These are phyloP conservation scores for Pipistrellus nathusii DNA, from an alignment of 2,797 vertebrate species.

Conservation along the genomic window DNA sequence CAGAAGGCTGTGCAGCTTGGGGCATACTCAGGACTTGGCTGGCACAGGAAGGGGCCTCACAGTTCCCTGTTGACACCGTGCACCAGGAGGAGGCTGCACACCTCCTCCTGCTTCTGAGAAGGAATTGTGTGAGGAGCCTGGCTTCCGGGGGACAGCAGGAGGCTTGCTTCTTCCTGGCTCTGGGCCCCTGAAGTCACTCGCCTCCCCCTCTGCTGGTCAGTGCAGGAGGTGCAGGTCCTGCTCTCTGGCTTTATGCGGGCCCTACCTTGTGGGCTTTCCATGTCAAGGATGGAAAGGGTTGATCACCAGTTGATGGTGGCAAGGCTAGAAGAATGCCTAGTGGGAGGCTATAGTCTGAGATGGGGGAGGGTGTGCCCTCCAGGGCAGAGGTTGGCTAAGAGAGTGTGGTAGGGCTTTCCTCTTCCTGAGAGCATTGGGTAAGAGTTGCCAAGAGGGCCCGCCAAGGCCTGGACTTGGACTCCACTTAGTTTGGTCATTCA, in stretches of 20 bases:
- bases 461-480: not conserved
- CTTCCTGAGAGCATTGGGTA: not conserved
- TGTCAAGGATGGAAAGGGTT: not conserved
- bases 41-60: not conserved
- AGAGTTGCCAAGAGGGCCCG: not conserved
- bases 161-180: constrained; percentile 24
- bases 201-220: not conserved
- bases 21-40: not conserved
- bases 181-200: constrained; percentile 9
- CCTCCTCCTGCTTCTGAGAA: constrained; percentile 32
- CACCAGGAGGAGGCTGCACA: not conserved
- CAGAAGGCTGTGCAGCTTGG: not conserved
- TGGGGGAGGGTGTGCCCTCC: not conserved
- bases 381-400: not conserved
- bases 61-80: not conserved
- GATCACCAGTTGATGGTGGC: not conserved
- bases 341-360: not conserved
- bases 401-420: not conserved
- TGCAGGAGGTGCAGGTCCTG: not conserved
- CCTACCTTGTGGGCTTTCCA: constrained; percentile 13
- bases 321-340: not conserved
- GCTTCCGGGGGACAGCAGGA: not conserved
- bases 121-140: not conserved
- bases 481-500: not conserved
- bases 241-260: not conserved